A percentile compares a stretch with the other conserved stretches of the same genome.
phyloP scores from a whole-genome alignment of 30 jellyfish, hydroid and myxozoan species.

The Cassiopea xamachana region DNA sequence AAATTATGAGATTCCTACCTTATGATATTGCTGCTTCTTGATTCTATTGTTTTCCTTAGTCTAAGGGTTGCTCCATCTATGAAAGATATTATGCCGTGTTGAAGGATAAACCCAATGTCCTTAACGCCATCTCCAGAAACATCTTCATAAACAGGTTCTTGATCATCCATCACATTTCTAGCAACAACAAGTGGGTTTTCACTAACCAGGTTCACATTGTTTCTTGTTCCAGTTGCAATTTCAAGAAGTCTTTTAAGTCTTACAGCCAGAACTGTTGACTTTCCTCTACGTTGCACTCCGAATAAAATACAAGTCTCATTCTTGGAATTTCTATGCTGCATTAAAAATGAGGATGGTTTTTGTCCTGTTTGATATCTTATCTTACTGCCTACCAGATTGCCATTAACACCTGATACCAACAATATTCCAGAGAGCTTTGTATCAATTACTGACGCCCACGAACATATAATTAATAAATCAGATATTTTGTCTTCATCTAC shows the following conservation, averaged over 20 bases:
- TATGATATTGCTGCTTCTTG: constrained; percentile 26
- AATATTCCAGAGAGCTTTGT: constrained; percentile 55
- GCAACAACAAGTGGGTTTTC: constrained; percentile 68
- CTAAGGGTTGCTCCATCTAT: constrained; percentile 64
- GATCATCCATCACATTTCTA: constrained; percentile 28
- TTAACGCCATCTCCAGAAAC: constrained; percentile 59
- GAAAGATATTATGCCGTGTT: constrained; percentile 55
- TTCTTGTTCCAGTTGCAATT: constrained; percentile 69
- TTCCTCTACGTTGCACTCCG: constrained; percentile 42
- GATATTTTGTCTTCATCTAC: constrained; percentile 19
- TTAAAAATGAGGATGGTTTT: constrained; percentile 51
- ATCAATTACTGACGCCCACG: constrained; percentile 53
- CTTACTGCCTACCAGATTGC: constrained; percentile 58
- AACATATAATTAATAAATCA: constrained; percentile 47
- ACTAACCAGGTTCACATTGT: constrained; percentile 60
- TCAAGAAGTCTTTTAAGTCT: constrained; percentile 57
- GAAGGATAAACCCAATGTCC: constrained; percentile 59
- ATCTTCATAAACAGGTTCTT: constrained; percentile 35
- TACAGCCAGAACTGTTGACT: constrained; percentile 59
- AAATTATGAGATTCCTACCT: constrained; percentile 17
- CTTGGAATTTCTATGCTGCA: constrained; percentile 60
- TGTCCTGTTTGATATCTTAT: constrained; percentile 61
- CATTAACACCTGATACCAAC: constrained; percentile 40
- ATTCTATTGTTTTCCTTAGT: constrained; percentile 44
- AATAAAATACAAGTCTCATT: constrained; percentile 59